These are phyloP conservation scores for Monochamus alternatus DNA, from an alignment of 2,888 invertebrate genomes.

Conservation along the genomic window DNA sequence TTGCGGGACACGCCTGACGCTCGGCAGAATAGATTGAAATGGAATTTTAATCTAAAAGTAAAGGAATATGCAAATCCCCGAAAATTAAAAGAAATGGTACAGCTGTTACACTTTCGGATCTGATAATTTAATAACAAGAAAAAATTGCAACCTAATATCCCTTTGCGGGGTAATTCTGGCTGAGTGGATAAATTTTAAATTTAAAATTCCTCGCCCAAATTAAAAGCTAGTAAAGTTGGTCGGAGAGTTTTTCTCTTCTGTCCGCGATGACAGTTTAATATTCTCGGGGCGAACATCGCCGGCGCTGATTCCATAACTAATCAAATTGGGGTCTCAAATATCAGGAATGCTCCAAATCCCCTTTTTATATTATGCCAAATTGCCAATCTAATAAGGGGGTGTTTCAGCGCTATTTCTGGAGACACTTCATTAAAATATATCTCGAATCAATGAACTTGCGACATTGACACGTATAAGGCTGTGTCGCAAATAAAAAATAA, in stretches of 20 bases:
- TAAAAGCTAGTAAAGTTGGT: conserved; percentile 61
- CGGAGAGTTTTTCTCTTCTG: conserved; percentile 36
- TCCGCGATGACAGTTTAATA: conserved; percentile 57
- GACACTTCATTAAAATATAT: conserved; percentile 66
- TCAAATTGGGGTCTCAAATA: conserved; percentile 65
- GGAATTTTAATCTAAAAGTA: conserved; percentile 54
- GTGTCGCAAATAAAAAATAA: conserved; percentile 34
- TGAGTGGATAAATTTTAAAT: conserved; percentile 50
- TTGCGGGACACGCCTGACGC: background rate
- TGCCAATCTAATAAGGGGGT: conserved; percentile 67
- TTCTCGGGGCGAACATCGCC: conserved; percentile 58
- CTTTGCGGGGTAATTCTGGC: conserved; percentile 31
- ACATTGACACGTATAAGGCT: conserved; percentile 37
- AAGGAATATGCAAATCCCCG: conserved; percentile 57
- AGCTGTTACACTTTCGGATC: conserved; percentile 56
- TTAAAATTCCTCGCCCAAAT: conserved; percentile 54
- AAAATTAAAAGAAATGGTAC: conserved; percentile 52
- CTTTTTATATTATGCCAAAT: conserved; percentile 64
- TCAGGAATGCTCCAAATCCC: conserved; percentile 55
- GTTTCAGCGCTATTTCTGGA: conserved; percentile 64
- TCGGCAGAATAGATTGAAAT: conserved; percentile 37
- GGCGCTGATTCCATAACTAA: conserved; percentile 64
- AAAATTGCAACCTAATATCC: conserved; percentile 56
- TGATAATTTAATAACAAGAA: conserved; percentile 59
- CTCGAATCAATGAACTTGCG: conserved; percentile 46